These are phyloP conservation scores for Takifugu bimaculatus DNA, from an alignment of 2,113 vertebrate genomes.

Conservation along the genomic window DNA sequence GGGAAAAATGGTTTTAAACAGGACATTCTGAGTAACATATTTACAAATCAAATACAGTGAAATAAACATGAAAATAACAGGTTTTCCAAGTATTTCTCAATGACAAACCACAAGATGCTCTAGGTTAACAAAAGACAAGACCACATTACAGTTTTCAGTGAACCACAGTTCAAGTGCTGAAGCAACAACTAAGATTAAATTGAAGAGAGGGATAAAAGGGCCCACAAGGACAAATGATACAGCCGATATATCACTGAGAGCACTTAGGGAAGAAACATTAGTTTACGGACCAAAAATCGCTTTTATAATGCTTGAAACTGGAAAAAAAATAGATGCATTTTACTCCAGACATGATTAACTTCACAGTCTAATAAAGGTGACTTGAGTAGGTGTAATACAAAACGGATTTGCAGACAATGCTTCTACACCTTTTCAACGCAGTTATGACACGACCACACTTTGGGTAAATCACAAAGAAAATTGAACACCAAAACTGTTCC, in stretches of 20 bases:
- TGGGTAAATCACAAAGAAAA: conserved; percentile 18
- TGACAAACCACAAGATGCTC: conserved; percentile 48
- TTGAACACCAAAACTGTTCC: conserved; percentile 17
- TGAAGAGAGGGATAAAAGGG: conserved; percentile 21
- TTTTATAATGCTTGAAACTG: conserved; percentile 20
- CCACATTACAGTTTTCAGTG: conserved; percentile 45
- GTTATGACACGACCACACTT: conserved; percentile 17
- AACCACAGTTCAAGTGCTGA: conserved; percentile 47
- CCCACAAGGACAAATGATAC: conserved; percentile 24
- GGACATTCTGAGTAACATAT: conserved; percentile 54
- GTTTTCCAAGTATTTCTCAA: conserved; percentile 39
- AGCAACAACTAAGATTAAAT: conserved; percentile 34
- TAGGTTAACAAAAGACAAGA: conserved; percentile 49
- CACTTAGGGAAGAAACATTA: conserved; percentile 17
- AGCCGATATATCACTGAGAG: conserved; percentile 14
- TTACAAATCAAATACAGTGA: conserved; percentile 57
- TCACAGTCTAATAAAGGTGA: conserved; percentile 59
- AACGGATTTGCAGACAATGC: conserved; percentile 11
- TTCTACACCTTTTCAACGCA: conserved; percentile 24
- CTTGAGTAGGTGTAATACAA: conserved; percentile 25
- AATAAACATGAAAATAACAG: conserved; percentile 44
- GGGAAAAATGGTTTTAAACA: conserved; percentile 42
- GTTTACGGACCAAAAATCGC: conserved; percentile 29
- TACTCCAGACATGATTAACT: conserved; percentile 54
- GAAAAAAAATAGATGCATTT: conserved; percentile 43